phyloP scores from a whole-genome alignment of 2,797 vertebrate genomes.

The Malacoraja senta region DNA sequence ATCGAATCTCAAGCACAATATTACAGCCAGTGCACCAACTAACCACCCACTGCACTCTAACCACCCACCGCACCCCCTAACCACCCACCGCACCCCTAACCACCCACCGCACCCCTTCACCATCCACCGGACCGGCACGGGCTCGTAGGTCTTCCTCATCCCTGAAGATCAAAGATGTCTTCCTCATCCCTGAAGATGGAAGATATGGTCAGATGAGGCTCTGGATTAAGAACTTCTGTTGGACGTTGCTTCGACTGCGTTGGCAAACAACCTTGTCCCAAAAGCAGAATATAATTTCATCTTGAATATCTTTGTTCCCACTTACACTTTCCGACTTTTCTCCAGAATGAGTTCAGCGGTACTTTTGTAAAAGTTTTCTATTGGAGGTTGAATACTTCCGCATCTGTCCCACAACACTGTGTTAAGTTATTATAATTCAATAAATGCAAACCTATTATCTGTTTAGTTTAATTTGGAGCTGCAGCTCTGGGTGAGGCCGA shows the following conservation, averaged over 20 bases:
- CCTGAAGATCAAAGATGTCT: too few relatives aligned
- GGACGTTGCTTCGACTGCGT: background rate
- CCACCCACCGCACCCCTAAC: too few relatives aligned
- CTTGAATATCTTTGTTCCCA: background rate
- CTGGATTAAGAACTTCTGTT: background rate
- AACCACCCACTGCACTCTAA: constrained; percentile 33
- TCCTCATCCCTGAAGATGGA: too few relatives aligned
- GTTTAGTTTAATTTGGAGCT: background rate
- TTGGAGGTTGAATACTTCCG: background rate
- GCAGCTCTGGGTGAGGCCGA: too few relatives aligned
- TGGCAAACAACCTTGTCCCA: background rate
- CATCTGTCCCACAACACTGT: background rate
- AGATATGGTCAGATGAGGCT: background rate
- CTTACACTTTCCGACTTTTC: background rate
- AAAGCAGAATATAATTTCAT: background rate
- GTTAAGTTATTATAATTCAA: background rate
- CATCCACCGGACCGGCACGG: too few relatives aligned
- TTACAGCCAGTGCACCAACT: constrained; percentile 59
- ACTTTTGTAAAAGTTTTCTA: background rate
- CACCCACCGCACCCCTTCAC: too few relatives aligned
- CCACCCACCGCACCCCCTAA: too few relatives aligned
- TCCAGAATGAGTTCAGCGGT: background rate
- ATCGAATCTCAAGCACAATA: constrained; percentile 55
- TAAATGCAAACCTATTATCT: background rate
- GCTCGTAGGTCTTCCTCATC: too few relatives aligned